Base-by-base conservation (phyloP, 2,113 vertebrate genomes). In the Sapayoa aenigma region DNA sequence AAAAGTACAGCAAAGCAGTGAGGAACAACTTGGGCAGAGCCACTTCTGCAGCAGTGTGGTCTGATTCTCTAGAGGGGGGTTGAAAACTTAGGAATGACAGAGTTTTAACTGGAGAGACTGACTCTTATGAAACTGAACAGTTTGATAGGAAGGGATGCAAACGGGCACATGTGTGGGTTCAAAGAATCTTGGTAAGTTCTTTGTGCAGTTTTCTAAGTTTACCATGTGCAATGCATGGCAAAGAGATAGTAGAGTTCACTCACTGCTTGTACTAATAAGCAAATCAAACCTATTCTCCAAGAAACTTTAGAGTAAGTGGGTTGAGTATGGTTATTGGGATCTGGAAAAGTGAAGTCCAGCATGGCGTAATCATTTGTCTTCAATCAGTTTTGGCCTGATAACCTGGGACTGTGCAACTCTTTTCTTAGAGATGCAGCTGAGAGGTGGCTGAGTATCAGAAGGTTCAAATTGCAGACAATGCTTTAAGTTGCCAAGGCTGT, bases 191-290 rank as follows among this genome's bases (percentile, higher is more conserved):
- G 39, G 72, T 31, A 81, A 88, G 16, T 72, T 89, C 30, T 84
- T 63, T 74, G n/a, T n/a, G n/a, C n/a, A n/a, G n/a, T n/a, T n/a
- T n/a, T n/a, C n/a, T n/a, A n/a, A n/a, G n/a, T n/a, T n/a, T n/a
- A n/a, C n/a, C 39, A 15, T 21, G 28, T 47, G 37, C 20, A 2
- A 0, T 28, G 22, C 0, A 0, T 28, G 14, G 31, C 44, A 55
- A 71, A 65, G 73, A 73, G 33, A 53, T 15, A 31, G 56, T 7
- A 35, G 58, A 53, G 33, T 59, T 71, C 59, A 58, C 35, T 11
- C 65, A 30, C 41, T 71, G 33, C 41, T 88, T 86, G 75, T 84
- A 21, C 20, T 52, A 20, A 60, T 46, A 46, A 78, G 35, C 23
- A 74, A 31, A 59, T 72, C 52, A 89, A 81, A 91, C 56, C 30